Percentiles rank a stretch among this genome's conserved stretches.
These are phyloP conservation scores for Ochropacha duplaris DNA, from an alignment of 2,888 invertebrate genomes.

Conservation along the genomic window DNA sequence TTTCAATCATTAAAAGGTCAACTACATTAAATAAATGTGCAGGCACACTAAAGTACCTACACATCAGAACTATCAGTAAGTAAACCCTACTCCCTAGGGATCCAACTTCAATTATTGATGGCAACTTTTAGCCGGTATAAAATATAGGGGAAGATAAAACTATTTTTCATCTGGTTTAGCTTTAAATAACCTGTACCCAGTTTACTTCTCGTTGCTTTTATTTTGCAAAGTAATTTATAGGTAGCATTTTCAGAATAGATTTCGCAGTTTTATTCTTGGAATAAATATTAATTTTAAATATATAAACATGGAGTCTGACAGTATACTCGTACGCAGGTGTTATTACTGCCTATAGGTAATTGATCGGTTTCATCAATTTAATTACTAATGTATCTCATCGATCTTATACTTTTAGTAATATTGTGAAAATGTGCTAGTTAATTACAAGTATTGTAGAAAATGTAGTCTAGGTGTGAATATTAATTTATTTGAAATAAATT, in stretches of 20 bases:
- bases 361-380: not conserved
- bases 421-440: not conserved
- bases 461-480: not conserved
- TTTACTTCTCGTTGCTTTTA: not conserved
- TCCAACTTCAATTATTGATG: slow-evolving; percentile 80
- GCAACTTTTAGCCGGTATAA: slow-evolving; percentile 77
- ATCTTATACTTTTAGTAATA: not conserved
- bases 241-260: not conserved
- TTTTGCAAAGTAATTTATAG: not conserved
- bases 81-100: slow-evolving; percentile 70
- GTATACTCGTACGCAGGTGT: not conserved
- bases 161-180: slow-evolving; percentile 71
- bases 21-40: slow-evolving; percentile 4
- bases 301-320: not conserved
- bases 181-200: slow-evolving; percentile 59
- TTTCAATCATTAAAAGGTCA: not conserved
- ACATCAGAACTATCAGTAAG: slow-evolving; percentile 43
- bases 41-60: slow-evolving; percentile 25
- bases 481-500: no score
- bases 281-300: not conserved
- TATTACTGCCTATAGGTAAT: not conserved
- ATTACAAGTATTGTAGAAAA: not conserved
- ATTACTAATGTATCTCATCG: not conserved
- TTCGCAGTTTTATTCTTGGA: not conserved
- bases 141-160: slow-evolving; percentile 68